Conservation (phyloP, 1,140 invertebrate species). For the Euwallacea similis region DNA sequence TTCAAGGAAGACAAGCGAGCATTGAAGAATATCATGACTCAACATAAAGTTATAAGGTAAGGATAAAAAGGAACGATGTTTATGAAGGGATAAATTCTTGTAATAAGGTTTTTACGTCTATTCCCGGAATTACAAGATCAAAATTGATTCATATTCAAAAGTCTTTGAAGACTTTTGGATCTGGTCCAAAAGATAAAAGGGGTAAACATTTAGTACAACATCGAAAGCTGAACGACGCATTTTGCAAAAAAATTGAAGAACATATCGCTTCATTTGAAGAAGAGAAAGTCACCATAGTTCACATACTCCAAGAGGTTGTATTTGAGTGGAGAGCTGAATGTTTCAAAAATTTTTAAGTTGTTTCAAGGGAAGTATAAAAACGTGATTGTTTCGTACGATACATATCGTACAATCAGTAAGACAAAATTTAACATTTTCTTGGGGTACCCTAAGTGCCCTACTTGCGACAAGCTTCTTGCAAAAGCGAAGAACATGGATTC, state of each 20-base stretch:
- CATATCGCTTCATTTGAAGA: not conserved
- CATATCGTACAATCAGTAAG: too few relatives aligned
- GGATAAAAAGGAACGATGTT: not conserved
- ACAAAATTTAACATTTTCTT: not conserved
- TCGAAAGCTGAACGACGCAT: not conserved
- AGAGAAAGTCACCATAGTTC: not conserved
- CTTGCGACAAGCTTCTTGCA: not conserved
- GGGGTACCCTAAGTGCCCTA: not conserved
- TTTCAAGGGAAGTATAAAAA: not conserved
- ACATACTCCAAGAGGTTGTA: not conserved
- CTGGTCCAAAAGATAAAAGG: not conserved
- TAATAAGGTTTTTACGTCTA: not conserved
- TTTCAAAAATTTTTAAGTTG: not conserved
- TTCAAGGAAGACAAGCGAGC: not conserved
- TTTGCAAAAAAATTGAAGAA: not conserved
- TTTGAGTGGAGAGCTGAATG: not conserved
- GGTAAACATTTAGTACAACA: not conserved
- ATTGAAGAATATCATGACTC: not conserved
- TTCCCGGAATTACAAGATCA: not conserved
- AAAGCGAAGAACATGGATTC: not conserved
- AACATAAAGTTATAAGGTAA: not conserved
- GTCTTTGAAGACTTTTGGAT: not conserved
- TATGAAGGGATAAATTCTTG: not conserved
- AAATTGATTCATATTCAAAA: not conserved
- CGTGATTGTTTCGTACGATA: too few relatives aligned